Percentiles rank a stretch among this genome's conserved stretches.
Conservation (phyloP, 1,140 invertebrate genomes). For the honey bee (Apis mellifera) region DNA sequence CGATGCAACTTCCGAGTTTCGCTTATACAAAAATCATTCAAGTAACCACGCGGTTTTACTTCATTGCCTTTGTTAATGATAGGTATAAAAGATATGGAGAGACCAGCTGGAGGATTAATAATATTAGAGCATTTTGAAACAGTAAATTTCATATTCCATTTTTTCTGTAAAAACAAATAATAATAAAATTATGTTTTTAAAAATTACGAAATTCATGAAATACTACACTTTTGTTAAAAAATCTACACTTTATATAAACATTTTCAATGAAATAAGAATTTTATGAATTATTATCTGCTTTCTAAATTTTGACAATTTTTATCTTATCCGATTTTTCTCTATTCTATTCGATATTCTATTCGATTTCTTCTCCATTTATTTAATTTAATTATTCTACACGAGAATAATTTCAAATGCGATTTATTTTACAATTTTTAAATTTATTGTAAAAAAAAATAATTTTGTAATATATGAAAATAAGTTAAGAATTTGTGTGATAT, state of each 20-base stretch:
- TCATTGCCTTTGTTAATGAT: background rate
- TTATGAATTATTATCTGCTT: background rate
- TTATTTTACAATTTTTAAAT: background rate
- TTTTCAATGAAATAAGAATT: slow-evolving; percentile 1
- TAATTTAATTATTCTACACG: background rate
- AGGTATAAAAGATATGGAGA: background rate
- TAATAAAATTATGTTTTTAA: background rate
- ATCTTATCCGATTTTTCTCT: too few relatives aligned
- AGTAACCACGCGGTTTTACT: background rate
- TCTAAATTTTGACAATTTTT: background rate
- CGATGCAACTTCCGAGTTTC: background rate
- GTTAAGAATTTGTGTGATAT: too few relatives aligned
- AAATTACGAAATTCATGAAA: background rate
- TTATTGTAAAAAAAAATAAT: background rate
- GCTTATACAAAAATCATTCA: background rate
- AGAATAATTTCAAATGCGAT: background rate
- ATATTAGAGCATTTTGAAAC: background rate
- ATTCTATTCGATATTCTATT: too few relatives aligned
- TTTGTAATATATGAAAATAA: background rate
- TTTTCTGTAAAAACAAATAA: background rate
- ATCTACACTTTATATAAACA: background rate
- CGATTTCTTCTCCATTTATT: too few relatives aligned
- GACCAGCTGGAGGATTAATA: background rate
- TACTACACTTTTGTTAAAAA: background rate
- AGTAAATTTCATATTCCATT: background rate